Evolutionary conservation across 2,888 invertebrate species (phyloP), one percentile per base, ranked within the genome.

Genomic region (Heteropelma amictum): DNA sequence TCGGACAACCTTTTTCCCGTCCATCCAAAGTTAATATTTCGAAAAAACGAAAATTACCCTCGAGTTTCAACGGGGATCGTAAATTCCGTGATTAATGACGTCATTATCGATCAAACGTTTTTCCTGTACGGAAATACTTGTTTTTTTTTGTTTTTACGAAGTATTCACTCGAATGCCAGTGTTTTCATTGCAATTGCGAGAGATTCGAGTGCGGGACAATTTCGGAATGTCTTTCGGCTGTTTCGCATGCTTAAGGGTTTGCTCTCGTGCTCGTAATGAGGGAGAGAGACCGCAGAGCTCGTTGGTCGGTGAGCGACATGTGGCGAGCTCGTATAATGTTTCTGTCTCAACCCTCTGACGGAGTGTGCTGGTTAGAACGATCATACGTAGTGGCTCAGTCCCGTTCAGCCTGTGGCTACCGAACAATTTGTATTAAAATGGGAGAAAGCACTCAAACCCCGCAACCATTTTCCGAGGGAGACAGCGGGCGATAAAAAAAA

Each of bases 391-490:
- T 56, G 56, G 64, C 38, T 70, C 53, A 38, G 45, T 58, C 60
- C 35, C 21, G 40, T 60, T 53, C 60, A 33, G 67, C 60, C 69
- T 42, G 73, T 58, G 70, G 78, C 77, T 77, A 81, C 80, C 74
- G 80, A 85, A 86, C 87, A 84, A 86, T 88, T 86, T 87, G 82
- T 87, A 88, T 88, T 87, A 84, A 88, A 88, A 88, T 87, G 85
- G 86, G 84, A 77, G 78, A 73, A 73, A 70, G 78, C 76, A 49
- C 28, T 56, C 40, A 30, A 12, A 56, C 12, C 58, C 60, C 51
- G 28, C 70, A 42, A 58, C 64, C 45, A 51, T 53, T 65, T 53
- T 42, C 51, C 40, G 38, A 60, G 21, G 64, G 19, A 23, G 61
- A 26, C 14, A 35, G 51, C 35, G 10, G 14, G 5, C 51, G 45